These are phyloP conservation scores for Odocoileus hemionus DNA, from an alignment of 2,113 vertebrate genomes.

Conservation along the genomic window DNA sequence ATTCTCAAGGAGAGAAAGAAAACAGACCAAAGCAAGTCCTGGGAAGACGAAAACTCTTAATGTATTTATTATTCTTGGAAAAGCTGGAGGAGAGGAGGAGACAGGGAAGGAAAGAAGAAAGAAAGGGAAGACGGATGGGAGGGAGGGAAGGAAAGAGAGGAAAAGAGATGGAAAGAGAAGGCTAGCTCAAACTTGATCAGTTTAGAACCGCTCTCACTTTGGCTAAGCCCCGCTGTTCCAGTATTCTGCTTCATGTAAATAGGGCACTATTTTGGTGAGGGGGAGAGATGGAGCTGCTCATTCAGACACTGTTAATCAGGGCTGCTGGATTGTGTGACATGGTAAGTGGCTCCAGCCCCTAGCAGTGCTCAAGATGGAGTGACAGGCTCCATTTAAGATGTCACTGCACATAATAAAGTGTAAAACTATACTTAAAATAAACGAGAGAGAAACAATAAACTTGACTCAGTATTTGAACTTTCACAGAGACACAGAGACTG, in stretches of 20 bases:
- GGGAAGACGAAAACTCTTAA: background rate
- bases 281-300: slow-evolving; percentile 64
- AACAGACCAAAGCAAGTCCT: background rate
- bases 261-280: background rate
- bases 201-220: background rate
- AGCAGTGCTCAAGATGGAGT: slow-evolving; percentile 82
- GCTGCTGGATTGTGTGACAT: slow-evolving; percentile 80
- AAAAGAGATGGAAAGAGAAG: no score
- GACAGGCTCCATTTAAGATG: slow-evolving; percentile 86
- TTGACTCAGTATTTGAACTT: slow-evolving; percentile 81
- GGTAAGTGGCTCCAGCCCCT: slow-evolving; percentile 81
- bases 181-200: background rate
- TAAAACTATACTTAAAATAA: slow-evolving; percentile 87
- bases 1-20: slow-evolving; percentile 41
- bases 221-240: background rate
- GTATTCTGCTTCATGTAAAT: slow-evolving; percentile 53
- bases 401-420: slow-evolving; percentile 85
- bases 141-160: rapidly evolving
- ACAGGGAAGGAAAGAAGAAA: no score
- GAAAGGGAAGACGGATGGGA: rapidly evolving
- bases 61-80: background rate
- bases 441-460: slow-evolving; percentile 84
- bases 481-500: slow-evolving; percentile 14
- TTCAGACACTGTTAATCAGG: slow-evolving; percentile 79
- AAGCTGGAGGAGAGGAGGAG: background rate